Conservation (phyloP, 2,888 invertebrate species). For the Amaurobius ferox region DNA sequence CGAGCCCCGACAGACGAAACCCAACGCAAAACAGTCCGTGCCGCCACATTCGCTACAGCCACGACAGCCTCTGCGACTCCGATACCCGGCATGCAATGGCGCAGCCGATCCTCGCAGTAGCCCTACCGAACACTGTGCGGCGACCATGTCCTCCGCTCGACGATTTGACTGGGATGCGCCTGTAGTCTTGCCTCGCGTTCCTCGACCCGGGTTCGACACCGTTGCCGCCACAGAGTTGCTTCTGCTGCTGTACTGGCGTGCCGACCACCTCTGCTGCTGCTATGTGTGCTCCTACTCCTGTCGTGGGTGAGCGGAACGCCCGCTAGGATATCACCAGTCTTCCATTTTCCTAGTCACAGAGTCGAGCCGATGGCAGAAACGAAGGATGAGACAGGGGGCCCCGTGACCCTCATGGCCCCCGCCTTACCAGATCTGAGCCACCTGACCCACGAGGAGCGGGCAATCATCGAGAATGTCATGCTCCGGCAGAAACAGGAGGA, state of each 20-base stretch:
- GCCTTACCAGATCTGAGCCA: conserved; percentile 95
- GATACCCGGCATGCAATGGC: conserved; percentile 53
- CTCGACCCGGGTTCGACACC: conserved; percentile 13
- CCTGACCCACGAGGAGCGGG: conserved; percentile 98
- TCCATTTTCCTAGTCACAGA: conserved; percentile 21
- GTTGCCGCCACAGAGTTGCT: neutral
- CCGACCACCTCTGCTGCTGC: conserved; percentile 12
- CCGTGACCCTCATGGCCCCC: conserved; percentile 47
- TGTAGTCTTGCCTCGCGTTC: conserved; percentile 32
- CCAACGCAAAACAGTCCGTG: neutral
- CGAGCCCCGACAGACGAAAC: conserved; percentile 20
- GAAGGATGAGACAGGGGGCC: conserved; percentile 41
- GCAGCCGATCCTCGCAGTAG: conserved; percentile 31
- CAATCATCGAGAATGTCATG: conserved; percentile 98
- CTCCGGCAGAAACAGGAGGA: conserved; percentile 98
- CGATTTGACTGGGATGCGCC: conserved; percentile 21
- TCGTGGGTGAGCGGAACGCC: conserved; percentile 24
- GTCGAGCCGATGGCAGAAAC: conserved; percentile 23
- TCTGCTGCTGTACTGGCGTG: conserved; percentile 31
- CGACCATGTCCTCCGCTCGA: conserved; percentile 42
- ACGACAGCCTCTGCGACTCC: conserved; percentile 24
- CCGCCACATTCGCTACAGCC: conserved; percentile 35
- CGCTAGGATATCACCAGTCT: conserved; percentile 44
- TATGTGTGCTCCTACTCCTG: conserved; percentile 32
- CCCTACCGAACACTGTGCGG: conserved; percentile 20